These are phyloP conservation scores for Tenthredo scrophulariae DNA, from an alignment of 2,888 invertebrate species.

Conservation along the genomic window DNA sequence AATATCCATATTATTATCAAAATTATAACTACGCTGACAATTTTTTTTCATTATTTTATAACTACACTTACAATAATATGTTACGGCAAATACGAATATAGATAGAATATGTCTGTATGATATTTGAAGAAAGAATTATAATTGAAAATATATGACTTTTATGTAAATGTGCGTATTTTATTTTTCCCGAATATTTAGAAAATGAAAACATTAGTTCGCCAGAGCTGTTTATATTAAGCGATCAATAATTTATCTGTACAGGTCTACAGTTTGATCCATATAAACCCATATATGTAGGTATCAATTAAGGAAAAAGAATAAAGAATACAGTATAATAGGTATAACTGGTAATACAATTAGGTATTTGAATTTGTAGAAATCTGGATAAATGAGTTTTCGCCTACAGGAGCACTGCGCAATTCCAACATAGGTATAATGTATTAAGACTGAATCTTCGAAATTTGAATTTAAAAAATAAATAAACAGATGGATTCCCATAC, in stretches of 20 bases:
- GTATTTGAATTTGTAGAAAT: no score
- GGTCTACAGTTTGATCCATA: neutral
- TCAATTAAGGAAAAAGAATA: no score
- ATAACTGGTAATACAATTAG: no score
- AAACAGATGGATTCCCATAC: neutral
- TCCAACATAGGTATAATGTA: no score
- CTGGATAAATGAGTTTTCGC: no score
- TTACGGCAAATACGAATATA: neutral
- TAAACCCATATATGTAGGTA: no score
- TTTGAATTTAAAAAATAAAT: neutral
- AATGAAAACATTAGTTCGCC: neutral
- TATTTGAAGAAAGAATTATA: neutral
- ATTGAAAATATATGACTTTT: neutral
- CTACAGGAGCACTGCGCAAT: no score
- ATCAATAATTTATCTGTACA: neutral
- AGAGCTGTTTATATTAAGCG: neutral
- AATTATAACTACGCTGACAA: neutral
- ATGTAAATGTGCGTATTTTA: neutral
- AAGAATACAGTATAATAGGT: no score
- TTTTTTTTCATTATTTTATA: neutral
- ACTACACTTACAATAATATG: neutral
- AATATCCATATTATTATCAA: neutral
- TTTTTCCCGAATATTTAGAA: neutral
- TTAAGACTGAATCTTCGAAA: neutral
- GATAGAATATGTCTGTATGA: neutral